Conservation (phyloP, 2,113 vertebrate species). For the Oreotrochilus melanogaster region DNA sequence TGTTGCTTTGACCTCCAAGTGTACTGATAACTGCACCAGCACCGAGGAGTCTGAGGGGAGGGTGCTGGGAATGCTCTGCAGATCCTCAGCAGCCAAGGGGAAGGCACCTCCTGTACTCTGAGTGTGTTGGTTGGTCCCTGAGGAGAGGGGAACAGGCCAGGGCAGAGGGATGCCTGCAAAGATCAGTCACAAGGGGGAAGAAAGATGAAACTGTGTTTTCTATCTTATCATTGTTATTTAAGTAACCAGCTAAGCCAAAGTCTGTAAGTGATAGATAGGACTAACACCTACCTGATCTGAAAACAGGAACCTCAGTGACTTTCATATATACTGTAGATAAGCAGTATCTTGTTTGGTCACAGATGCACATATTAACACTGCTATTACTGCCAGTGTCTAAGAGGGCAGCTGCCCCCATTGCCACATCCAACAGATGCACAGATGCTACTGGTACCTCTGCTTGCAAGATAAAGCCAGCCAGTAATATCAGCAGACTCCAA, state of each 20-base stretch:
- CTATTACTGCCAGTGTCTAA: not conserved
- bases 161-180: not conserved
- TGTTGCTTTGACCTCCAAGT: not conserved
- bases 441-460: conserved; percentile 29
- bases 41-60: not conserved
- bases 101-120: not conserved
- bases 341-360: not conserved
- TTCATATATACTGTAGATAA: conserved; percentile 1
- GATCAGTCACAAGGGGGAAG: not conserved
- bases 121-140: not conserved
- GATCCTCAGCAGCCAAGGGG: not conserved
- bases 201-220: not conserved
- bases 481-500: conserved; percentile 29
- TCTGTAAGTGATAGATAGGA: conserved; percentile 29
- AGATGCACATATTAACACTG: not conserved
- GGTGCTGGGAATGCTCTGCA: fast-evolving
- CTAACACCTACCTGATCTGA: conserved; percentile 12
- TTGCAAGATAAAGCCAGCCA: conserved; percentile 34
- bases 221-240: not conserved
- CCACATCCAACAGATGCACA: conserved; percentile 22
- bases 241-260: conserved; percentile 4
- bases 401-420: conserved; percentile 27
- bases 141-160: not conserved
- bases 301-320: not conserved
- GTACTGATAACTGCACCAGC: not conserved